Conservation (phyloP, 2,113 vertebrate species). For the Mus spicilegus region DNA sequence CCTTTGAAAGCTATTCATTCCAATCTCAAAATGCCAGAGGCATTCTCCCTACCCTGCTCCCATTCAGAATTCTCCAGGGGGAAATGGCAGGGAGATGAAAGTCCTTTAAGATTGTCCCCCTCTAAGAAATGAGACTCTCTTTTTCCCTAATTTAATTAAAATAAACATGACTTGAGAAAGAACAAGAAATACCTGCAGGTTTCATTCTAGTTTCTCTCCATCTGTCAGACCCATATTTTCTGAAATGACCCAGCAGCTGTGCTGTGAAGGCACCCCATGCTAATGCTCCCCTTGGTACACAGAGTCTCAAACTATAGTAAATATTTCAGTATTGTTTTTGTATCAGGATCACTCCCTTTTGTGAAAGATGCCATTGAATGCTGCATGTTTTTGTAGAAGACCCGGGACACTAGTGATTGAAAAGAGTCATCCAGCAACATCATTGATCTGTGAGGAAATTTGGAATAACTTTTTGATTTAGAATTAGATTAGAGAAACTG, state of each 20-base stretch:
- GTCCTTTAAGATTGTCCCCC: slow-evolving; percentile 75
- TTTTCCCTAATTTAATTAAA: slow-evolving; percentile 84
- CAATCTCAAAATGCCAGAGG: slow-evolving; percentile 78
- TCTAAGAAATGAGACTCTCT: slow-evolving; percentile 80
- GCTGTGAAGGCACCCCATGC: slow-evolving; percentile 50
- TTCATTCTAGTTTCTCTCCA: slow-evolving; percentile 78
- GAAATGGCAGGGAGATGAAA: slow-evolving; percentile 71
- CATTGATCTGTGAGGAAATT: not conserved
- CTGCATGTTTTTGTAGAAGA: not conserved
- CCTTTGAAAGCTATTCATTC: slow-evolving; percentile 74
- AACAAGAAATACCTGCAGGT: slow-evolving; percentile 77
- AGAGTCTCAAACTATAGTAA: slow-evolving; percentile 55
- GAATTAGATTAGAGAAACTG: not conserved
- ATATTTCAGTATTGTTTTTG: slow-evolving; percentile 77
- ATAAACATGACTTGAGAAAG: slow-evolving; percentile 82
- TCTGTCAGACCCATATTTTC: slow-evolving; percentile 79
- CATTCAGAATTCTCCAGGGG: slow-evolving; percentile 72
- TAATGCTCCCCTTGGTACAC: slow-evolving; percentile 33
- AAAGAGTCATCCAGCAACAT: not conserved
- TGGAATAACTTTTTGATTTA: not conserved
- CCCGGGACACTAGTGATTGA: not conserved
- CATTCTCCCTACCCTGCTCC: slow-evolving; percentile 57
- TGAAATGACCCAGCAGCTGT: slow-evolving; percentile 69
- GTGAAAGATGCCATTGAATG: slow-evolving; percentile 14
- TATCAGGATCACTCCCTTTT: slow-evolving; percentile 24